Conservation (phyloP, 2,113 vertebrate genomes). For the Equus quagga region DNA sequence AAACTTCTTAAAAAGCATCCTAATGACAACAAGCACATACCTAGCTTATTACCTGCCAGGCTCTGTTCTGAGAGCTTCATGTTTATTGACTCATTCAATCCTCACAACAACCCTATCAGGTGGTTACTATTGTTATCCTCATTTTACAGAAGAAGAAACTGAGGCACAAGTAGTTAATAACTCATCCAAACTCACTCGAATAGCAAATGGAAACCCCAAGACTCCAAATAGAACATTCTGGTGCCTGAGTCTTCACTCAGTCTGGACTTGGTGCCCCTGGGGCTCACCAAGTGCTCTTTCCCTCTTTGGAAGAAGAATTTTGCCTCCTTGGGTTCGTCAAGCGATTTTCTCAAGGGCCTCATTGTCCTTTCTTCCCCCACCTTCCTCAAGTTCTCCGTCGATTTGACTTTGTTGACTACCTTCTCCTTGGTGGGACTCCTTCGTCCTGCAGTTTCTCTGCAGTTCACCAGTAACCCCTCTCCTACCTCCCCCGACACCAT, state of each 20-base stretch:
- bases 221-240: background rate
- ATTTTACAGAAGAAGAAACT: background rate
- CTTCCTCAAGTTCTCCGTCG: background rate
- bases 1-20: background rate
- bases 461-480: rapidly evolving
- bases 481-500: too few relatives aligned
- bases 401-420: background rate
- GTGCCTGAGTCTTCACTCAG: background rate
- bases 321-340: background rate
- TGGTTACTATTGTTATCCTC: too few relatives aligned
- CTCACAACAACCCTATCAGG: background rate
- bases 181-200: background rate
- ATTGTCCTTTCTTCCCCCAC: background rate
- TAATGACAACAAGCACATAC: background rate
- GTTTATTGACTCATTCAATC: background rate
- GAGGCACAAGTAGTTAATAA: background rate
- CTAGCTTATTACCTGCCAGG: background rate
- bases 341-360: background rate
- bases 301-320: background rate
- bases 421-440: background rate
- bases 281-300: background rate
- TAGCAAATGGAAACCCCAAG: background rate
- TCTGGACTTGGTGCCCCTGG: background rate
- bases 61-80: background rate
- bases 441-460: too few relatives aligned